phyloP scores from a whole-genome alignment of 2,797 vertebrate species.

The Furcifer pardalis region DNA sequence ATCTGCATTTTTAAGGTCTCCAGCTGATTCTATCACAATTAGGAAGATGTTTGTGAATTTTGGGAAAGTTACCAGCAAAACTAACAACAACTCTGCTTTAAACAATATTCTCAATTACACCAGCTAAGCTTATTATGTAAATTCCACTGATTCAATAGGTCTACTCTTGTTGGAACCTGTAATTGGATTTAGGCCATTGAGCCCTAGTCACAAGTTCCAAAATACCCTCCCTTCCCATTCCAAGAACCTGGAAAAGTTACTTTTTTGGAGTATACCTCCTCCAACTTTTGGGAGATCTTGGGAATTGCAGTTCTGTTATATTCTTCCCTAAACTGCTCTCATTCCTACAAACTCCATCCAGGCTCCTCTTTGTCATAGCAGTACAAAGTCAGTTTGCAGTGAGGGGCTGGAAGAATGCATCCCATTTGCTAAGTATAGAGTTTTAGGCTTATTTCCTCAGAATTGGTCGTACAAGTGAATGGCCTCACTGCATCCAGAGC shows the following conservation, averaged over 20 bases:
- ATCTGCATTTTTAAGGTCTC: too few species aligned
- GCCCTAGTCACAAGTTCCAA: background rate
- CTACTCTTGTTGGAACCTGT: background rate
- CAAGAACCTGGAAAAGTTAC: too few species aligned
- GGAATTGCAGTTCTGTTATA: too few species aligned
- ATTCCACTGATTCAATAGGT: background rate
- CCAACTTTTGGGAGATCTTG: too few species aligned
- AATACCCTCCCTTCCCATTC: background rate
- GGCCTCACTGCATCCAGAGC: background rate
- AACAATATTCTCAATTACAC: too few species aligned
- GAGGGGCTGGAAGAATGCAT: background rate
- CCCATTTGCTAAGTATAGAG: background rate
- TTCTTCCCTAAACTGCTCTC: background rate
- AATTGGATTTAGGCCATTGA: background rate
- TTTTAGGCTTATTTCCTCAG: too few species aligned
- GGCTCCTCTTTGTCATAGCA: background rate
- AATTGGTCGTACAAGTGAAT: background rate
- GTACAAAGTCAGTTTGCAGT: background rate
- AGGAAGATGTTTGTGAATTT: too few species aligned
- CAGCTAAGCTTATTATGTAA: background rate
- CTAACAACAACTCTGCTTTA: too few species aligned
- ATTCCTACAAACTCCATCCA: background rate
- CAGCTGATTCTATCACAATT: too few species aligned
- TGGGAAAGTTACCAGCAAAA: too few species aligned
- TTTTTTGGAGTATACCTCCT: too few species aligned